Conservation (phyloP, 2,113 vertebrate genomes). For the Megaceryle maxima region DNA sequence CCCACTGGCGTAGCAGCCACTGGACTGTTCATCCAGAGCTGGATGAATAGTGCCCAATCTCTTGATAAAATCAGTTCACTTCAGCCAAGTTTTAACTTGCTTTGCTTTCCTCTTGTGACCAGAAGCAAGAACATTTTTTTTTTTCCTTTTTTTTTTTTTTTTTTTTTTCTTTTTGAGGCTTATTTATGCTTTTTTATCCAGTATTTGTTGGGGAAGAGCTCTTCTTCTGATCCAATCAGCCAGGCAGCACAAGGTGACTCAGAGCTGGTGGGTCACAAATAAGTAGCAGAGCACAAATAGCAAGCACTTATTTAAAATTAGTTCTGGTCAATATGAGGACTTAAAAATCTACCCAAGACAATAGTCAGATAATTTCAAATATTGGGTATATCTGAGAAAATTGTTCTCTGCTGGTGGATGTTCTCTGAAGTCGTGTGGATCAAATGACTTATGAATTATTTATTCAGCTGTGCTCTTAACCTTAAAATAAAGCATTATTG, state of each 20-base stretch:
- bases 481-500: not conserved
- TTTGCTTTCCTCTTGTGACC: not conserved
- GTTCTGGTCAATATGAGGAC: not conserved
- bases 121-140: not conserved
- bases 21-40: not conserved
- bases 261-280: not conserved
- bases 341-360: slow-evolving; percentile 16
- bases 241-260: not conserved
- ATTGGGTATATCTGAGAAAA: not conserved
- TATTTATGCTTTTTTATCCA: not conserved
- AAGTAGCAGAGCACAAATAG: not conserved
- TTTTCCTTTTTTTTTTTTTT: not conserved
- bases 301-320: not conserved
- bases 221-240: not conserved
- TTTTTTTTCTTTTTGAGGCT: not conserved
- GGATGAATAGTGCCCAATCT: not conserved
- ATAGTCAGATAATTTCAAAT: slow-evolving; percentile 1
- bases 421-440: not conserved
- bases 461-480: not conserved
- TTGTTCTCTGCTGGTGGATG: not conserved
- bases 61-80: not conserved
- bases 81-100: not conserved
- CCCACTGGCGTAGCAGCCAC: not conserved
- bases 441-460: slow-evolving; percentile 2
- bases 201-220: not conserved